A percentile compares a stretch with the other conserved stretches of the same genome.
phyloP scores from a whole-genome alignment of 1,140 invertebrate species.

The Drosophila albomicans region DNA sequence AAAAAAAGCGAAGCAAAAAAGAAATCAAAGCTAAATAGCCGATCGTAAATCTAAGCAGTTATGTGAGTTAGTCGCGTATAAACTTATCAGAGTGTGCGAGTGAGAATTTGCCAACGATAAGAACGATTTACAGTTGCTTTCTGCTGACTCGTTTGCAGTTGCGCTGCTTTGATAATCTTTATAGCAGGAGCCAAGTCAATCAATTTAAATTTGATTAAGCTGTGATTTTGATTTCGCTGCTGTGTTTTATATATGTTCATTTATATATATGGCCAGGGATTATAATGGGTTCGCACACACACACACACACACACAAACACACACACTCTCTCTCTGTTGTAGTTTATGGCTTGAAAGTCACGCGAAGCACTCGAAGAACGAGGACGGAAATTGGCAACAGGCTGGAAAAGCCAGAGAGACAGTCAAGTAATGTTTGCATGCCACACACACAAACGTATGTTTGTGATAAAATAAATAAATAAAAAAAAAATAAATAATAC shows the following conservation, averaged over 20 bases:
- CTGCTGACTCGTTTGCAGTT: background rate
- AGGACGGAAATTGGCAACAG: constrained; percentile 23
- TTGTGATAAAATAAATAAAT: constrained; percentile 28
- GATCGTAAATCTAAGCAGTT: constrained; percentile 7
- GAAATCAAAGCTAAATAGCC: constrained; percentile 14
- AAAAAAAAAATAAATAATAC: constrained; percentile 4
- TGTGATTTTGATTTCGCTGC: constrained; percentile 53
- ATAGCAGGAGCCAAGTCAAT: constrained; percentile 64
- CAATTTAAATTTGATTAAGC: constrained; percentile 82
- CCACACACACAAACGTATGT: constrained; percentile 3
- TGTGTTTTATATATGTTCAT: background rate
- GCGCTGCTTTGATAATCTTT: constrained; percentile 56
- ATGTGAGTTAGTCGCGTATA: background rate
- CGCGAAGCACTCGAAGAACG: constrained; percentile 50
- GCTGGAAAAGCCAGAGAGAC: constrained; percentile 29
- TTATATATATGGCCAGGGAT: constrained; percentile 32
- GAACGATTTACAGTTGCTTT: constrained; percentile 29
- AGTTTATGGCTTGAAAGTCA: constrained; percentile 50
- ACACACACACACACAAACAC: constrained; percentile 1
- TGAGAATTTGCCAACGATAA: constrained; percentile 38
- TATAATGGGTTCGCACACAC: constrained; percentile 19
- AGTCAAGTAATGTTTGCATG: constrained; percentile 16
- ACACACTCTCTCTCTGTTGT: background rate
- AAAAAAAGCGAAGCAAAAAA: background rate
- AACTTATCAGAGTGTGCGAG: background rate